Base-by-base conservation (phyloP, 2,888 invertebrate genomes). In the Oscheius onirici region DNA sequence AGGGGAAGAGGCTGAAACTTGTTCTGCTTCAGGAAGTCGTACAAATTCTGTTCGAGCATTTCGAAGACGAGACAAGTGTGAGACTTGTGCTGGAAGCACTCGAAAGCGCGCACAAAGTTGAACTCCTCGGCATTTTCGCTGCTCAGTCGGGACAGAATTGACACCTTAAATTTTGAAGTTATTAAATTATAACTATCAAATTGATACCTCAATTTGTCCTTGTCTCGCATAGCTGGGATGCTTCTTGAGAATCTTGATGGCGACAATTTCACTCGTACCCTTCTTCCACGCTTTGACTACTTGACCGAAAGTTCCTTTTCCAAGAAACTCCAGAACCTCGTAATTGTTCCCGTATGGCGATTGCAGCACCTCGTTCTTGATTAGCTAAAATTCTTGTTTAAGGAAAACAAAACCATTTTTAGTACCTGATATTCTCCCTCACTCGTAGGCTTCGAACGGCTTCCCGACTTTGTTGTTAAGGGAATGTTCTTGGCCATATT, bases 231-330 rank as follows among this genome's bases (percentile, higher is more conserved):
- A 99, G 86, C 97, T 97, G 82, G 99, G 99, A 91, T 99, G 99
- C 91, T 99, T 99, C 91, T 99, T 99, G 75, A 99, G 91, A 89
- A 99, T 99, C 91, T 99, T 99, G 89, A 99, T 99, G 88, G 99
- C 99, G 87, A 99, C 97, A 88, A 99, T 97, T 90, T 99, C 97
- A 89, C 96, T 99, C 87, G 99, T 99, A 89, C 97, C 97, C 89
- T 97, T 97, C 90, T 99, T 99, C 97, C 99, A 99, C 90, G 99
- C 99, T 91, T 99, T 99, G 88, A 99, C 99, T 88, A 99, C 99
- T 89, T 92, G 92, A 81, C 97, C 97, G 90, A 99, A 99, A 83
- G 97, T 99, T 87, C 99, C 99, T 84, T 99, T 93, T 84, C 99
- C 99, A 88, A 99, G 92, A 91, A 99, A 99, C 91, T 99, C 97